Percentiles rank a stretch among this genome's conserved stretches.
These are phyloP conservation scores for Crocallis elinguaria DNA, from an alignment of 2,888 invertebrate genomes.

Conservation along the genomic window DNA sequence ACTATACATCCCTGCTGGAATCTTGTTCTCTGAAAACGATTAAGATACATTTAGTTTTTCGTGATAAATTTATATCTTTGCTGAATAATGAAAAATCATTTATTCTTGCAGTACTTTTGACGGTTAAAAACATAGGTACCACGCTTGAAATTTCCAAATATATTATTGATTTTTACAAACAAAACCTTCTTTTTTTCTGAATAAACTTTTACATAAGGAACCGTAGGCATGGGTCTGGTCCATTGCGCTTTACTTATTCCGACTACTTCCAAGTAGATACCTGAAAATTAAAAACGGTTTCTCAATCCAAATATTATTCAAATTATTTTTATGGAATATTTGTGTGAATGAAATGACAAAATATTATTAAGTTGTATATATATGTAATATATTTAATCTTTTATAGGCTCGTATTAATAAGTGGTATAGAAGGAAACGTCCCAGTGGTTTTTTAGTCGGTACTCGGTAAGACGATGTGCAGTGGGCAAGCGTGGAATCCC, in stretches of 20 bases:
- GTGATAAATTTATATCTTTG: background rate
- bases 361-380: too few relatives aligned
- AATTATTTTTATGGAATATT: too few relatives aligned
- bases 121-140: conserved; percentile 32
- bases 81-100: too few relatives aligned
- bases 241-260: conserved; percentile 69
- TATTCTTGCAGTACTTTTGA: background rate
- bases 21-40: conserved; percentile 52
- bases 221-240: conserved; percentile 65
- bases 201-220: conserved; percentile 72
- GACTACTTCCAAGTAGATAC: conserved; percentile 60
- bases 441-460: too few relatives aligned
- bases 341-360: too few relatives aligned
- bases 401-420: too few relatives aligned
- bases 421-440: too few relatives aligned
- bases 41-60: background rate
- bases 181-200: conserved; percentile 65
- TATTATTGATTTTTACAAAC: conserved; percentile 49
- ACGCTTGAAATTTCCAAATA: conserved; percentile 56
- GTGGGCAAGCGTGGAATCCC: too few relatives aligned
- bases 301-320: too few relatives aligned
- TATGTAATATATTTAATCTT: too few relatives aligned
- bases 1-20: conserved; percentile 59
- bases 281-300: conserved; percentile 61
- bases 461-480: too few relatives aligned